phyloP scores from a whole-genome alignment of 2,113 vertebrate genomes.

The Tylochromis polylepis region DNA sequence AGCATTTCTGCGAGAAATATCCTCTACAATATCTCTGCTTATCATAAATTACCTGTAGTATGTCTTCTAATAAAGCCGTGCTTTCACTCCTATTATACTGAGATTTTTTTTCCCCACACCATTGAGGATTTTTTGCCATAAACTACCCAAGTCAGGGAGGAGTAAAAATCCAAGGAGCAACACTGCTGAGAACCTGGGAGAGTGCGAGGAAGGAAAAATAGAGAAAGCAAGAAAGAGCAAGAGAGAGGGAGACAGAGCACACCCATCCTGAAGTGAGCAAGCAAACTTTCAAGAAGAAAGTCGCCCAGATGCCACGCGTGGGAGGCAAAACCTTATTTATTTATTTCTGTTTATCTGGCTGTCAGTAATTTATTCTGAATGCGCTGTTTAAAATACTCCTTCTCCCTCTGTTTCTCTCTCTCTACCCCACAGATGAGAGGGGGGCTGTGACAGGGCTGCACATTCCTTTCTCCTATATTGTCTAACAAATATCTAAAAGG shows the following conservation, averaged over 20 bases:
- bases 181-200: constrained; percentile 2
- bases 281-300: constrained; percentile 75
- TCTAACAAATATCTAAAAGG: constrained; percentile 57
- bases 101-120: background rate
- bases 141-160: constrained; percentile 16
- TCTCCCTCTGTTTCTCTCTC: constrained; percentile 32
- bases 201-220: background rate
- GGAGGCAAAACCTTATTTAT: constrained; percentile 71
- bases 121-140: constrained; percentile 16
- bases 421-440: constrained; percentile 51
- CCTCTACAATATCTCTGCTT: background rate
- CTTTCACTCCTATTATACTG: background rate
- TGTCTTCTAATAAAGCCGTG: background rate
- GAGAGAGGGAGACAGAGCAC: constrained; percentile 7
- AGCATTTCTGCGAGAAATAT: background rate
- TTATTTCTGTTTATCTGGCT: constrained; percentile 74
- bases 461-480: constrained; percentile 41
- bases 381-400: constrained; percentile 64
- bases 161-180: background rate
- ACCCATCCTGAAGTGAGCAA: constrained; percentile 68
- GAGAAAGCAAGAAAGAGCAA: background rate
- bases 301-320: constrained; percentile 66
- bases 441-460: constrained; percentile 35
- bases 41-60: background rate
- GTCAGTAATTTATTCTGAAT: constrained; percentile 74